phyloP scores from a whole-genome alignment of 2,113 vertebrate genomes.

The Salvator merianae region DNA sequence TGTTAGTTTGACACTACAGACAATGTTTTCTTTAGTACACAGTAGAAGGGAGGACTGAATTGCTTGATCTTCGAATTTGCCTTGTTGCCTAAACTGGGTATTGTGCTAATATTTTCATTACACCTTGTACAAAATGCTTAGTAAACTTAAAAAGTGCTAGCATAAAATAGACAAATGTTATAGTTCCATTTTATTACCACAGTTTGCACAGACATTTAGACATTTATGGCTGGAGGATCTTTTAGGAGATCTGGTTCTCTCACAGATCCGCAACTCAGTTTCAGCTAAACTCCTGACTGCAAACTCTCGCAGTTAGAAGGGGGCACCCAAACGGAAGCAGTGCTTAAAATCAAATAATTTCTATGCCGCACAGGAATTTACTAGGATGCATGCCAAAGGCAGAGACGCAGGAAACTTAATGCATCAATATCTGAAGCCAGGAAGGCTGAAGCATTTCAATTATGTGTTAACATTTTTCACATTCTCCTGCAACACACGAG shows the following conservation, averaged over 20 bases:
- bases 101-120: too few species aligned
- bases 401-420: not conserved
- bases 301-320: not conserved
- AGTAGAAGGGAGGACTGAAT: too few species aligned
- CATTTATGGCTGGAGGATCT: not conserved
- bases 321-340: too few species aligned
- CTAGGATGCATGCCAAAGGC: not conserved
- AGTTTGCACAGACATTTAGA: not conserved
- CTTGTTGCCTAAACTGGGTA: too few species aligned
- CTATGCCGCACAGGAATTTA: not conserved
- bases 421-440: not conserved
- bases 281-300: not conserved
- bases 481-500: too few species aligned
- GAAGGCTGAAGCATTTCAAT: not conserved
- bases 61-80: too few species aligned
- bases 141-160: too few species aligned
- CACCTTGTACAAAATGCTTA: too few species aligned
- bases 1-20: too few species aligned
- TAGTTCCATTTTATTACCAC: not conserved
- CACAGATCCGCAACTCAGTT: not conserved
- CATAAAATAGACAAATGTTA: not conserved
- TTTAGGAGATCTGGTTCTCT: not conserved
- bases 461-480: not conserved
- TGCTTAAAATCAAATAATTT: not conserved
- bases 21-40: too few species aligned